Conservation (phyloP, 2,113 vertebrate species). For the Guaruba guarouba region DNA sequence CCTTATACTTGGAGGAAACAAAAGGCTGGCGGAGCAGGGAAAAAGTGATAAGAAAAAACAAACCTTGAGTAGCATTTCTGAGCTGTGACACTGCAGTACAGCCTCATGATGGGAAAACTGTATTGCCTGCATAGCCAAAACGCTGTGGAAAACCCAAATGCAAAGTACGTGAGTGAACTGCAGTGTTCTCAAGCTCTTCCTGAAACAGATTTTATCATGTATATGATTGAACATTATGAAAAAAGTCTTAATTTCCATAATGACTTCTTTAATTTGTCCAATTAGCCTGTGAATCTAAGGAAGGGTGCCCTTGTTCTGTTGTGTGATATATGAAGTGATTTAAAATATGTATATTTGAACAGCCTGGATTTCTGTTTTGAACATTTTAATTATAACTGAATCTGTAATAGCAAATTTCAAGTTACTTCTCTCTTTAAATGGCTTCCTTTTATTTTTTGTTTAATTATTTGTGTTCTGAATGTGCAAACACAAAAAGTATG, state of each 20-base stretch:
- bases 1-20: not conserved
- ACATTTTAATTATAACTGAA: not conserved
- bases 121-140: not conserved
- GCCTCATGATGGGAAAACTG: not conserved
- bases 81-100: not conserved
- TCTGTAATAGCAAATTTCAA: not conserved
- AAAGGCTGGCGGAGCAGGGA: not conserved
- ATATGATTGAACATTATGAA: not conserved
- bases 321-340: not conserved
- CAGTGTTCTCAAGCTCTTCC: not conserved
- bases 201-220: not conserved
- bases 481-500: not conserved
- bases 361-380: not conserved
- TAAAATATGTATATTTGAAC: not conserved
- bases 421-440: not conserved
- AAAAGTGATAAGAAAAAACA: not conserved
- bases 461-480: not conserved
- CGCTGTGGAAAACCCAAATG: not conserved
- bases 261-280: slow-evolving; percentile 1
- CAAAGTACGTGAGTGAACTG: not conserved
- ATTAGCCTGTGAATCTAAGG: not conserved
- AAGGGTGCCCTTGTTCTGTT: not conserved
- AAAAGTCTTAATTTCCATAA: not conserved
- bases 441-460: not conserved
- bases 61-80: not conserved